Base-by-base conservation (phyloP, 2,888 invertebrate species). In the Andrena minutula region DNA sequence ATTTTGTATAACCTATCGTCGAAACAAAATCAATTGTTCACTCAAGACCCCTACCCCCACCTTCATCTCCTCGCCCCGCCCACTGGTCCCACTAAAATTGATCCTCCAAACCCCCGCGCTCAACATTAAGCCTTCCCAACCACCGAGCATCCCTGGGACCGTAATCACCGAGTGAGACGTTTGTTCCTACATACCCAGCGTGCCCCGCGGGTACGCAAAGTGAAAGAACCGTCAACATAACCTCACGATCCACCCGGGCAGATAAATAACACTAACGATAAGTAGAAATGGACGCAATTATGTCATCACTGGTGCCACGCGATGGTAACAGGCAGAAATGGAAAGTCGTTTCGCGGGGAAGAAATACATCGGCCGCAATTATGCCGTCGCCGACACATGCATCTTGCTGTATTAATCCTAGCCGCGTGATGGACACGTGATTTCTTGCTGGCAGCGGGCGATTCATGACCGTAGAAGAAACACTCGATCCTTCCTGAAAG, bases 341-440 rank as follows among this genome's bases (percentile, higher is more conserved):
- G 76, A 77, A 80, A 78, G 83, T 82, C 77, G 32, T 79, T 82
- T 79, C 76, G 73, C 49, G 53, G 30, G 58, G 65, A 66, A 75
- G 63, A 76, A 70, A 75, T 65, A 51, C 64, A 26, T 61, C 28
- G 56, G 51, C 53, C 75, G 28, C 77, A 74, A 75, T 75, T 83
- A 83, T 77, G 49, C 49, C 65, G 30, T 78, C 73, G 75, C 74
- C 79, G 75, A 78, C 87, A 71, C 75, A 65, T 80, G 69, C 74
- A 73, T 75, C 72, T 61, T 69, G 60, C 61, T 41, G 69, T 79
- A 82, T 87, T 87, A 87, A 86, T 87, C 75, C 58, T 71, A 63
- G 81, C 56, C 51, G 75, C 35, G 70, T 69, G 73, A 82, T 58
- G 66, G 70, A 61, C 58, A 77, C 41, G 41, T 10, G 30, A 47